Conservation (phyloP, 2,888 invertebrate genomes). For the Malacosoma neustria region DNA sequence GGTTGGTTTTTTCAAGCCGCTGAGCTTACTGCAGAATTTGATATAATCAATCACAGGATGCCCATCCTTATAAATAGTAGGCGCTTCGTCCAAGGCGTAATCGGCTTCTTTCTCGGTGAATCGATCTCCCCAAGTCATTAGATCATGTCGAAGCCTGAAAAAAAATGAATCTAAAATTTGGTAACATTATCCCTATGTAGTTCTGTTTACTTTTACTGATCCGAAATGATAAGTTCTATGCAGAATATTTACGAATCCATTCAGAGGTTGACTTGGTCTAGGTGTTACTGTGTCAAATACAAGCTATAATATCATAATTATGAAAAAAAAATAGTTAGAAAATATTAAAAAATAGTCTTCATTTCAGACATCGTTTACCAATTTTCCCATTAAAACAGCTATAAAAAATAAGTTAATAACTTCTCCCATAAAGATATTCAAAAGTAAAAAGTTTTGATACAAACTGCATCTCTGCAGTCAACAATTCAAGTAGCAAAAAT, state of each 20-base stretch:
- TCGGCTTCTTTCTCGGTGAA: slow-evolving; percentile 77
- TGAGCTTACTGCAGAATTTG: slow-evolving; percentile 76
- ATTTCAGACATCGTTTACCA: no score
- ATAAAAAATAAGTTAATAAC: no score
- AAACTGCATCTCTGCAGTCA: not conserved
- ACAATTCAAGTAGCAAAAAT: not conserved
- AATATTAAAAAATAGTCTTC: not conserved
- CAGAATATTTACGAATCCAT: no score
- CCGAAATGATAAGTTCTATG: no score
- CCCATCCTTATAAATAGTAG: slow-evolving; percentile 69
- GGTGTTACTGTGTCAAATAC: no score
- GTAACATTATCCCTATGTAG: no score
- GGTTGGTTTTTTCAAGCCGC: slow-evolving; percentile 71
- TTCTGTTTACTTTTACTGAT: no score
- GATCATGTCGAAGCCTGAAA: slow-evolving; percentile 77
- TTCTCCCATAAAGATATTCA: no score
- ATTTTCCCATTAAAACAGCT: no score
- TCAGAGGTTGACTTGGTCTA: no score
- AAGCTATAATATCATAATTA: no score
- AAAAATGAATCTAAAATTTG: slow-evolving; percentile 6
- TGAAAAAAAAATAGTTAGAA: not conserved
- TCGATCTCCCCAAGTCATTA: slow-evolving; percentile 79
- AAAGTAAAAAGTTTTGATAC: no score
- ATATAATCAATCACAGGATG: slow-evolving; percentile 77
- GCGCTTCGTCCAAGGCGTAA: slow-evolving; percentile 77